Percentiles rank a stretch among this genome's conserved stretches.
Conservation (phyloP, 2,888 invertebrate species). For the Epinotia bilunana region DNA sequence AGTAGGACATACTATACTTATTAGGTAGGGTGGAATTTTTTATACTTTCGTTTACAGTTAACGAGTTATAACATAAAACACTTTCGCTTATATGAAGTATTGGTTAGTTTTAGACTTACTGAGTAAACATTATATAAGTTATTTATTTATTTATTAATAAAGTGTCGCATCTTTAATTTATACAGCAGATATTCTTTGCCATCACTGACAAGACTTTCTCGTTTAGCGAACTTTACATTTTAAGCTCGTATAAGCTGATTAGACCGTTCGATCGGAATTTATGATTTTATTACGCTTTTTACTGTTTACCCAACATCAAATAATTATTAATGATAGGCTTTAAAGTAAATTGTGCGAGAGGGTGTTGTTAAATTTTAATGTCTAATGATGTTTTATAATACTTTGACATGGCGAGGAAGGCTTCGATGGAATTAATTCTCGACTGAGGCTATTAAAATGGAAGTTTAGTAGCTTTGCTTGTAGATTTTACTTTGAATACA, state of each 20-base stretch:
- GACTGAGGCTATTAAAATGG: constrained; percentile 12
- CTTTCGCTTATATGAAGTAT: no score
- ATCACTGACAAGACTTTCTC: constrained; percentile 42
- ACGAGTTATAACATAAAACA: no score
- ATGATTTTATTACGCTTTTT: constrained; percentile 65
- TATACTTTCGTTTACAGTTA: no score
- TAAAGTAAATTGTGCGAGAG: constrained; percentile 43
- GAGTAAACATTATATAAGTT: no score
- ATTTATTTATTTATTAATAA: no score
- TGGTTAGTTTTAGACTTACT: no score
- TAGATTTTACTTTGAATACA: not conserved
- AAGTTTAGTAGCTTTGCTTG: constrained; percentile 7
- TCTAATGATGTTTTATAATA: constrained; percentile 44
- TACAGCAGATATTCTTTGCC: not conserved
- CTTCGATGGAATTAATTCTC: constrained; percentile 34
- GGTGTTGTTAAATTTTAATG: constrained; percentile 43
- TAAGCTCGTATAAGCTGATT: constrained; percentile 65
- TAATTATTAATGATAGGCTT: constrained; percentile 46
- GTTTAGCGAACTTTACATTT: constrained; percentile 50
- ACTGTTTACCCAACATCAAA: constrained; percentile 54
- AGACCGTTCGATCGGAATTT: constrained; percentile 58
- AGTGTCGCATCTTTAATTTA: no score
- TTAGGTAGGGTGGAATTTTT: no score
- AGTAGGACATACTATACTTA: no score
- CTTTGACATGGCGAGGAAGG: constrained; percentile 40